Base-by-base conservation (phyloP, 2,797 vertebrate genomes). In the Calcarius lapponicus region DNA sequence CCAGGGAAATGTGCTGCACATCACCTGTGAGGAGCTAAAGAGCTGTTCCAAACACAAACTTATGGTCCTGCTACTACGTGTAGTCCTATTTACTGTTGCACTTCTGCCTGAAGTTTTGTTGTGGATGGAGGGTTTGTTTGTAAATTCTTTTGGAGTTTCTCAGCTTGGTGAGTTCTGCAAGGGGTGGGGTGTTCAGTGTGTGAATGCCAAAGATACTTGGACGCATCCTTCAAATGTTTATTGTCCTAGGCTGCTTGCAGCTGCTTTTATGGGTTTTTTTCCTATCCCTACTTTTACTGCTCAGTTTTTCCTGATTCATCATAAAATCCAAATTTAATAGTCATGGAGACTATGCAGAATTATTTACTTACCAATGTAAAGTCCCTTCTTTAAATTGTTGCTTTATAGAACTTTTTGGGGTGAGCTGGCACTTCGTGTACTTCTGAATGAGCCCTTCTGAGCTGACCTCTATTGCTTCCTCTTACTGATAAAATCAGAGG, bases 61-160 rank as follows among this genome's bases (percentile, higher is more conserved):
- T 79, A 36, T 45, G 40, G n/a, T 76, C 34, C 54, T 57, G 32
- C 60, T 93, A 11, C 34, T 56, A 14, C 8, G 26, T 2, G 0
- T 45, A 88, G 29, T 60, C 42, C 70, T 84, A 13, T 66, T 90
- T 83, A 60, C 83, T 82, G 42, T 92, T 95, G 89, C 78, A 16
- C 51, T 86, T 92, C 65, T 94, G 45, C 60, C n/a, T 76, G 31
- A 86, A 73, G 58, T 84, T 92, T 89, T 81, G 54, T 87, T 95
- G 57, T 26, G 43, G 53, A 69, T 11, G 4, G 42, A 80, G 31
- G 31, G 24, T 69, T 93, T 93, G 64, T 93, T 87, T 90, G 71
- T 84, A 75, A 90, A 96, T 89, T 93, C 47, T 72, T 93, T 60
- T n/a, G 57, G 85, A 60, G 45, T 81, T 92, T 86, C 73, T 86